Evolutionary conservation across 2,888 invertebrate genomes (phyloP).

Genomic region (Enoplolaimus lenunculus): DNA sequence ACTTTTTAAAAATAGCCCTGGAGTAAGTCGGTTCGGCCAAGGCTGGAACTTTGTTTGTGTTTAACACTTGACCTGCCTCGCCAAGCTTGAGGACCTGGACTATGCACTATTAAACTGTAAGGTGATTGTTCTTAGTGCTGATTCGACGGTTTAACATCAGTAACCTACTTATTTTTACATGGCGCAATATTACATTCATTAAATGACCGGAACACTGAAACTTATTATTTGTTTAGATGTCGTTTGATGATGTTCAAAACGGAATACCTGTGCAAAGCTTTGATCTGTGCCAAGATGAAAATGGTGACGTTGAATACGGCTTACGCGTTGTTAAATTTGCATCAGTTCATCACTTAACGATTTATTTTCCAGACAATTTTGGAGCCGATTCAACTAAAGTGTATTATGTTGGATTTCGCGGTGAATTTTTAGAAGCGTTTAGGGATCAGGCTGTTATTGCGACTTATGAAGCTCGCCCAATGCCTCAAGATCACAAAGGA

Average conservation of each 20-base stretch:
- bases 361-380: constrained; percentile 77
- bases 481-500: constrained; percentile 37
- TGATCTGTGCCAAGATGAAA: constrained; percentile 62
- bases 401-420: constrained; percentile 83
- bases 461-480: constrained; percentile 35
- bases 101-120: too few relatives aligned
- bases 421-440: constrained; percentile 62
- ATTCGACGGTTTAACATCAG: too few relatives aligned
- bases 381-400: constrained; percentile 67
- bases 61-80: too few relatives aligned
- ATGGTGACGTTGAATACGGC: constrained; percentile 69
- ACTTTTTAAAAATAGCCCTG: constrained; percentile 50
- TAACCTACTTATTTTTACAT: too few relatives aligned
- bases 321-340: constrained; percentile 81
- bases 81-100: too few relatives aligned
- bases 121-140: too few relatives aligned
- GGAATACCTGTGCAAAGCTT: constrained; percentile 58
- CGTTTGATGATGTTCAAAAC: constrained; percentile 66
- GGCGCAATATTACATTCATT: too few relatives aligned
- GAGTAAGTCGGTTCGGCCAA: constrained; percentile 27
- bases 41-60: background rate
- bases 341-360: constrained; percentile 67
- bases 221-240: too few relatives aligned
- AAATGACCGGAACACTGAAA: too few relatives aligned
- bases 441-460: constrained; percentile 32